These are phyloP conservation scores for Agrilus biguttatus DNA, from an alignment of 2,888 invertebrate genomes.

Conservation along the genomic window DNA sequence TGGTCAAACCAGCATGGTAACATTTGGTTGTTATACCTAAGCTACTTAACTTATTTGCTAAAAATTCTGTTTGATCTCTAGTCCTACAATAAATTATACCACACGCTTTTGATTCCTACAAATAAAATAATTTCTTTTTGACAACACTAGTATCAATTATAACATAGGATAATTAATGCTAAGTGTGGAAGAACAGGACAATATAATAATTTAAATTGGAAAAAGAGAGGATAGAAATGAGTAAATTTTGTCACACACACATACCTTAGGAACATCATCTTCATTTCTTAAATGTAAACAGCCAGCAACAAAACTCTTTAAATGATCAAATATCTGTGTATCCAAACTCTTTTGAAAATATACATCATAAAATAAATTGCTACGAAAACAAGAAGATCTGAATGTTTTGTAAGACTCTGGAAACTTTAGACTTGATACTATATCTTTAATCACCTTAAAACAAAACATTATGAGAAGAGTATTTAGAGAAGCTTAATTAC, in stretches of 20 bases:
- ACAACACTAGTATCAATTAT: not conserved
- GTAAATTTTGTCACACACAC: constrained; percentile 2
- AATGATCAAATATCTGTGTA: constrained; percentile 60
- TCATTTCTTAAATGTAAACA: constrained; percentile 47
- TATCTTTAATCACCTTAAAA: constrained; percentile 64
- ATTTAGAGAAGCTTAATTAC: not conserved
- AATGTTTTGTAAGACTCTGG: constrained; percentile 35
- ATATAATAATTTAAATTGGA: not conserved
- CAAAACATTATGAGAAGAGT: constrained; percentile 2
- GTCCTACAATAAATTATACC: constrained; percentile 94
- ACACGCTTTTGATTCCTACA: constrained; percentile 40
- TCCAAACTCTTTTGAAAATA: constrained; percentile 72
- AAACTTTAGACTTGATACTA: constrained; percentile 56
- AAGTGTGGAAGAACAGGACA: too few species aligned
- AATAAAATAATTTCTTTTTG: not conserved
- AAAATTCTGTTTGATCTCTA: constrained; percentile 73
- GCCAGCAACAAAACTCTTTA: constrained; percentile 57
- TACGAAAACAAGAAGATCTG: constrained; percentile 77
- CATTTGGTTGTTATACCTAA: constrained; percentile 64
- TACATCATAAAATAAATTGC: constrained; percentile 91
- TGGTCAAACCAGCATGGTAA: constrained; percentile 81
- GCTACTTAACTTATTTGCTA: constrained; percentile 61
- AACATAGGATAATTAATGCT: too few species aligned
- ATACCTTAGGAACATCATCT: constrained; percentile 21
- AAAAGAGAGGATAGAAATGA: too few species aligned